Evolutionary conservation across 2,888 invertebrate genomes (phyloP).

Genomic region (Netelia inedita): DNA sequence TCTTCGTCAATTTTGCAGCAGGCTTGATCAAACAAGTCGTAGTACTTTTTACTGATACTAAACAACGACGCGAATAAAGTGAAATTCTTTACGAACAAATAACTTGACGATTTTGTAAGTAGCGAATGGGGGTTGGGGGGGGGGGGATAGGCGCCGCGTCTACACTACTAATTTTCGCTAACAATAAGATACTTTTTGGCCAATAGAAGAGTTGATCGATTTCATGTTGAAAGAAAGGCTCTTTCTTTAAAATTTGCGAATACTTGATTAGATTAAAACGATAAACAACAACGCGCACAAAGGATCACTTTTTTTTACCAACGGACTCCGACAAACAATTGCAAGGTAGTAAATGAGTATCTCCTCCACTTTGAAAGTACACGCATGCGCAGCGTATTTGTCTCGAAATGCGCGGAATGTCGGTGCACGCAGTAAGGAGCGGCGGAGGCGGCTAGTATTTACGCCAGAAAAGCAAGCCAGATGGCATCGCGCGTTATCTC

Average conservation of each 20-base stretch:
- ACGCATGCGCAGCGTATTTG: background rate
- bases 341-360: background rate
- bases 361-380: background rate
- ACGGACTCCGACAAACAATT: background rate
- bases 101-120: too few relatives aligned
- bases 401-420: constrained; percentile 26
- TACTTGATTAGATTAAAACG: background rate
- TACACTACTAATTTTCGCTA: too few relatives aligned
- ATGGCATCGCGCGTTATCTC: constrained; percentile 71
- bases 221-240: too few relatives aligned
- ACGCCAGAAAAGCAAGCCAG: constrained; percentile 64
- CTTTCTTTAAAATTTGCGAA: too few relatives aligned
- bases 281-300: background rate
- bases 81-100: too few relatives aligned
- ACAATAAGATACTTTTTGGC: too few relatives aligned
- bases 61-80: background rate
- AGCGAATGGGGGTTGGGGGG: too few relatives aligned
- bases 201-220: too few relatives aligned
- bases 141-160: too few relatives aligned
- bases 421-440: background rate
- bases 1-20: background rate
- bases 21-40: too few relatives aligned
- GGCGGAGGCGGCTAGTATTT: constrained; percentile 35
- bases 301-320: background rate
- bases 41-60: background rate